Evolutionary conservation across 2,888 invertebrate genomes (phyloP).

Genomic region (Capitulum mitella): DNA sequence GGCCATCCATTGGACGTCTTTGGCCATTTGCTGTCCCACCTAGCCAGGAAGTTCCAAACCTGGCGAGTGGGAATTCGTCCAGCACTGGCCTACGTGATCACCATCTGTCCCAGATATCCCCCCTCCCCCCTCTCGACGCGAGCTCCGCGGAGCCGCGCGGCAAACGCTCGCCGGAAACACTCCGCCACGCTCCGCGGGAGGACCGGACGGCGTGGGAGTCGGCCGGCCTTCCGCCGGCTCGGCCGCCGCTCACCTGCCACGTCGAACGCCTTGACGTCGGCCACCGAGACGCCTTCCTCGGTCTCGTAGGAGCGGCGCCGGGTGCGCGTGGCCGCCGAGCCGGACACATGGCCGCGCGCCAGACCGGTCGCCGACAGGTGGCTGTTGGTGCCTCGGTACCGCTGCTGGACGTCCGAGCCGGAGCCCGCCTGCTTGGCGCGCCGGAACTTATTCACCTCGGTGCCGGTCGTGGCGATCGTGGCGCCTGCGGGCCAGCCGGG

Average conservation of each 20-base stretch:
- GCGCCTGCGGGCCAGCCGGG: background rate
- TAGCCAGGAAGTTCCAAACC: no score
- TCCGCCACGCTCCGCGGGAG: no score
- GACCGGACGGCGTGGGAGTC: no score
- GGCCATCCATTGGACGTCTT: no score
- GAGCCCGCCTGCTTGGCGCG: background rate
- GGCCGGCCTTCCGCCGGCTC: background rate
- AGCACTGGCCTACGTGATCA: no score
- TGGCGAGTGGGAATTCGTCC: no score
- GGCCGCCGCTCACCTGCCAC: background rate
- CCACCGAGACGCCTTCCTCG: background rate
- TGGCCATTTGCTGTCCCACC: no score
- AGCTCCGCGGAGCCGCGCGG: no score
- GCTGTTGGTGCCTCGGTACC: background rate
- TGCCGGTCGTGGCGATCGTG: background rate
- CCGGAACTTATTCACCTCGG: background rate
- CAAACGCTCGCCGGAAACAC: no score
- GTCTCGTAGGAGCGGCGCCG: background rate
- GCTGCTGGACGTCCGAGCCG: background rate
- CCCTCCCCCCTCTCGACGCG: no score
- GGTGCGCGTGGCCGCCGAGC: background rate
- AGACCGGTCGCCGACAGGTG: background rate
- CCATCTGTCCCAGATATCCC: no score
- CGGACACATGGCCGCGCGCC: background rate
- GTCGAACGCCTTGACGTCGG: background rate